Conservation (phyloP, 1,140 invertebrate genomes). For the Orius insidiosus region DNA sequence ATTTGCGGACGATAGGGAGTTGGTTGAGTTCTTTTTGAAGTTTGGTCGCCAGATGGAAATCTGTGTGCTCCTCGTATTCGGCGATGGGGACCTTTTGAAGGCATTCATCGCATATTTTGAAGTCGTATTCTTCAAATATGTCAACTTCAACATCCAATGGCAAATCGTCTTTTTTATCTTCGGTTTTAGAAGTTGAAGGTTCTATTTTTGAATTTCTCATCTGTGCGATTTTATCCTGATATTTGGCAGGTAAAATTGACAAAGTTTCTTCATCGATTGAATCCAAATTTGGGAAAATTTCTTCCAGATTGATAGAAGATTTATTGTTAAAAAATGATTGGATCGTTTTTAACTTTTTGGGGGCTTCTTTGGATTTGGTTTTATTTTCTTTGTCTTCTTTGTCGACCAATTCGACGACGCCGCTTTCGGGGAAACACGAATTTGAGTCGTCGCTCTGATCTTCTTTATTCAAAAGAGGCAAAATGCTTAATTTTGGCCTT, state of each 20-base stretch:
- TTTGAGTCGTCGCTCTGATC: neutral
- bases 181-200: neutral
- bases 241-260: constrained; percentile 6
- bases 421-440: neutral
- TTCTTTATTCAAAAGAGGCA: constrained; percentile 1
- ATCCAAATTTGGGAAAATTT: constrained; percentile 19
- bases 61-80: constrained; percentile 18
- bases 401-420: neutral
- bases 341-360: constrained; percentile 5
- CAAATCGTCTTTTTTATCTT: neutral
- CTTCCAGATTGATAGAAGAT: constrained; percentile 7
- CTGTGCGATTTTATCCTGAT: constrained; percentile 12
- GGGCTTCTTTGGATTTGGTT: neutral
- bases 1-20: neutral
- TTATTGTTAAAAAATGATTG: constrained; percentile 8
- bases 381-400: constrained; percentile 3
- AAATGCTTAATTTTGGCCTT: constrained; percentile 4
- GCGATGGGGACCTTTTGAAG: constrained; percentile 11
- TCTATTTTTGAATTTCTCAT: constrained; percentile 1
- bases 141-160: neutral
- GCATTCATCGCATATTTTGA: constrained; percentile 15
- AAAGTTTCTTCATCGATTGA: constrained; percentile 16
- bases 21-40: constrained; percentile 17
- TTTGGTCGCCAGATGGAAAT: constrained; percentile 19
- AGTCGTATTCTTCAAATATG: constrained; percentile 1